A percentile compares a stretch with the other conserved stretches of the same genome.
Evolutionary conservation across 2,888 invertebrate genomes (phyloP).

Genomic region (Cheilosia vernalis): DNA sequence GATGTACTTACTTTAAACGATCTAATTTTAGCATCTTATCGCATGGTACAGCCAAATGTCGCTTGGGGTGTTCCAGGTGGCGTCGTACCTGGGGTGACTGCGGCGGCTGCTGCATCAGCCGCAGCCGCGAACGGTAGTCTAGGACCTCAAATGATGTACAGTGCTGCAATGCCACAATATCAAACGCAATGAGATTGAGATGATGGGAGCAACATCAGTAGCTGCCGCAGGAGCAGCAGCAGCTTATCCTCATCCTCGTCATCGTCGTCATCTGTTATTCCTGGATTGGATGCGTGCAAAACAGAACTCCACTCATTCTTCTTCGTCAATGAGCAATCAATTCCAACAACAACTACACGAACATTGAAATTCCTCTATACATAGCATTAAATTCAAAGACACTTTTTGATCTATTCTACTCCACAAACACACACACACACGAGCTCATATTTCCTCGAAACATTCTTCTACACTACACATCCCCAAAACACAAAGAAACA

Average conservation of each 20-base stretch:
- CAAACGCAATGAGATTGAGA: slow-evolving; percentile 90
- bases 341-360: slow-evolving; percentile 47
- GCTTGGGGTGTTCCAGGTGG: slow-evolving; percentile 85
- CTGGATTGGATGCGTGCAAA: slow-evolving; percentile 79
- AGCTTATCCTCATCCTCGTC: slow-evolving; percentile 73
- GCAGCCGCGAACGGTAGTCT: slow-evolving; percentile 85
- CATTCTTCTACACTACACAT: slow-evolving; percentile 58
- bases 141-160: slow-evolving; percentile 87
- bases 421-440: slow-evolving; percentile 22
- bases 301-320: slow-evolving; percentile 70
- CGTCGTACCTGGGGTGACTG: slow-evolving; percentile 84
- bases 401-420: slow-evolving; percentile 50
- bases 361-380: slow-evolving; percentile 66
- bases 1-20: slow-evolving; percentile 65
- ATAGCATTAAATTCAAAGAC: slow-evolving; percentile 63
- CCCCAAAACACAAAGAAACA: slow-evolving; percentile 35
- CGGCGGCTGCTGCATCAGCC: slow-evolving; percentile 83
- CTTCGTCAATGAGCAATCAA: slow-evolving; percentile 62
- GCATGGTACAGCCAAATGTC: slow-evolving; percentile 86
- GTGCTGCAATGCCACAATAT: slow-evolving; percentile 91
- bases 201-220: slow-evolving; percentile 77
- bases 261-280: slow-evolving; percentile 78
- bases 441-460: slow-evolving; percentile 62
- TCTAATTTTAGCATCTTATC: slow-evolving; percentile 84
- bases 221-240: slow-evolving; percentile 67